phyloP scores from a whole-genome alignment of 2,888 invertebrate species.

The Caenorhabditis sp. region DNA sequence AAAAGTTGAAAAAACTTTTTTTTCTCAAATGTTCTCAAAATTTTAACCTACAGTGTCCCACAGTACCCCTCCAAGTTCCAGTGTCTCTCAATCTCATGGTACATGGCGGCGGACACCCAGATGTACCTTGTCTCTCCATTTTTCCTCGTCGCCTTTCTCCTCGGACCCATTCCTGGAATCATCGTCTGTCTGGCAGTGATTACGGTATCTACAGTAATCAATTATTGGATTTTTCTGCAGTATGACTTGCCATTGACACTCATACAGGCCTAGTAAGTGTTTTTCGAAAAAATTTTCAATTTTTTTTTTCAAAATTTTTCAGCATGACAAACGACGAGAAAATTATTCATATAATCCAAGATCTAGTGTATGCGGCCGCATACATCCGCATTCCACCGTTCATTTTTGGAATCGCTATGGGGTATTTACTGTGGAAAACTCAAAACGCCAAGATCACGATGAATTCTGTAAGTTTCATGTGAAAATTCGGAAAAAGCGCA shows the following conservation, averaged over 20 bases:
- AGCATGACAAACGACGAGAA: constrained; percentile 47
- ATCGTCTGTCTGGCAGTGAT: constrained; percentile 2
- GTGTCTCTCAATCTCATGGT: constrained; percentile 68
- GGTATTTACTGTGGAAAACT: constrained; percentile 82
- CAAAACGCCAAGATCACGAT: constrained; percentile 37
- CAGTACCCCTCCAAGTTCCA: constrained; percentile 27
- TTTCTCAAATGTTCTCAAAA: too few relatives aligned
- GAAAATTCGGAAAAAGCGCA: too few relatives aligned
- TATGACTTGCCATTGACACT: constrained; percentile 52
- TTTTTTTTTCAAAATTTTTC: constrained; percentile 7
- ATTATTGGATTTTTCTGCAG: constrained; percentile 39
- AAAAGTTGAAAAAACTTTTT: too few relatives aligned
- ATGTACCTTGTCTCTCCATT: constrained; percentile 63
- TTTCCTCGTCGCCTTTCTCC: constrained; percentile 55
- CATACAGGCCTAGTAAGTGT: constrained; percentile 51
- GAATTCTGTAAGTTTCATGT: constrained; percentile 25
- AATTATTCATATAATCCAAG: constrained; percentile 50
- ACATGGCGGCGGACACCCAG: constrained; percentile 64
- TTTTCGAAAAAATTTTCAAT: background rate
- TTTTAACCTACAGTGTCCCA: background rate
- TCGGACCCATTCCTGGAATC: constrained; percentile 50
- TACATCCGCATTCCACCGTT: constrained; percentile 83
- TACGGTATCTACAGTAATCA: constrained; percentile 20
- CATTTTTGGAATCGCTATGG: constrained; percentile 83
- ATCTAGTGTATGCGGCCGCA: constrained; percentile 49